Base-by-base conservation (phyloP, 2,797 vertebrate genomes). In the Enoplosus armatus region DNA sequence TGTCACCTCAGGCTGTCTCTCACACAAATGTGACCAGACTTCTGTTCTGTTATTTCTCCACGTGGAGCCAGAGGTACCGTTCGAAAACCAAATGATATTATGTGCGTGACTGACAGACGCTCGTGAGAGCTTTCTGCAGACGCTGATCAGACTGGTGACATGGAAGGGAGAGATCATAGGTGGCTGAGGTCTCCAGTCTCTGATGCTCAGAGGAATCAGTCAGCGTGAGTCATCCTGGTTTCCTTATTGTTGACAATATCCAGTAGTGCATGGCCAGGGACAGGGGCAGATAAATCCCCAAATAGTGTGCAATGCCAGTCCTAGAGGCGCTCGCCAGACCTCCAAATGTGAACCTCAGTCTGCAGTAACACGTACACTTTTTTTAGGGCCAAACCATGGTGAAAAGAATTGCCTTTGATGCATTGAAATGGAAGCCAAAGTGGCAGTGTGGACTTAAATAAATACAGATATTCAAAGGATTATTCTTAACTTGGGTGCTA, bases 1-100 rank as follows among this genome's bases (percentile, higher is more conserved):
- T 76, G 80, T 87, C 86, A 80, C 70, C 77, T 74, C 64, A 31
- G 51, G 77, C 82, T 78, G 81, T 85, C 86, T 83, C 54, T 87
- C 79, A 79, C 48, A 50, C 80, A 85, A 79, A 88, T 85, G 62
- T 41, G 72, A 80, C 61, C 68, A 69, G 85, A 88, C 61, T 16
- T n/a, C n/a, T 62, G 29, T 77, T 65, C 62, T 72, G 62, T 85
- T 80, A 62, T 79, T 87, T 73, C 77, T 64, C 26, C 59, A 82
- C 73, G 71, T 77, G 69, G 66, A 84, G 83, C 79, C 51, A 55
- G 27, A 48, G 43, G 54, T 37, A 55, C 31, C 37, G n/a, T 11
- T 41, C 64, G 47, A 73, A 84, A 88, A 72, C 24, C 41, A 75
- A 86, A 87, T 78, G 15, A 51, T 65, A 79, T 73, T 75, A 70